These are phyloP conservation scores for Drosophila pallidifrons DNA, from an alignment of 1,140 invertebrate genomes.

Conservation along the genomic window DNA sequence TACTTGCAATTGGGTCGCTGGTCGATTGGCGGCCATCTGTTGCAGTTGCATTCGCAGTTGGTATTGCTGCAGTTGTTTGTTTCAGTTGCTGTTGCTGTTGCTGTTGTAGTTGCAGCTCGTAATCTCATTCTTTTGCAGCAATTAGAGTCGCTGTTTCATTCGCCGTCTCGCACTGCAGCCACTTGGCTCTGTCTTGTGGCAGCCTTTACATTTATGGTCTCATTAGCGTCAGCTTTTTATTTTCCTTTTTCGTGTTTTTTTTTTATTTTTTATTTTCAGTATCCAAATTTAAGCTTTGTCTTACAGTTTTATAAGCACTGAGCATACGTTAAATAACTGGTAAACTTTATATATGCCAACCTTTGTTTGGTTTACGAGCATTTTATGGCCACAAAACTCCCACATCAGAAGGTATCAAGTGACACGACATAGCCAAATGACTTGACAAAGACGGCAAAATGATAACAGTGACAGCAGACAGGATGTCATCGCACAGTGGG, in stretches of 20 bases:
- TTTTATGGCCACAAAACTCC: neutral
- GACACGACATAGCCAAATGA: slow-evolving; percentile 28
- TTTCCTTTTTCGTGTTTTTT: slow-evolving; percentile 20
- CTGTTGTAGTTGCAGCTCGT: slow-evolving; percentile 18
- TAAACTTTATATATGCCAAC: neutral
- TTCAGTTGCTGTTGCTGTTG: neutral
- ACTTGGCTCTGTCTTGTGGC: slow-evolving; percentile 43
- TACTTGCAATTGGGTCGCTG: slow-evolving; percentile 70
- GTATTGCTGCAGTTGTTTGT: neutral
- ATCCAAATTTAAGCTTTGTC: slow-evolving; percentile 13
- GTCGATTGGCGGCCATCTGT: slow-evolving; percentile 70
- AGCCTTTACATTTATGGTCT: slow-evolving; percentile 71
- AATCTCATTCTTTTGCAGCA: slow-evolving; percentile 78
- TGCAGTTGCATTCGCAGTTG: slow-evolving; percentile 66
- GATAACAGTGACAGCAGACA: slow-evolving; percentile 23
- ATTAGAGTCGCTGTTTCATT: slow-evolving; percentile 66
- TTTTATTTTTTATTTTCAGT: slow-evolving; percentile 31
- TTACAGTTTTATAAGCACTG: slow-evolving; percentile 46
- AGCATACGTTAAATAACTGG: neutral
- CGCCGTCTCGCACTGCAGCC: slow-evolving; percentile 46
- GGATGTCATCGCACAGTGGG: slow-evolving; percentile 34
- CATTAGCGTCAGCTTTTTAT: slow-evolving; percentile 74
- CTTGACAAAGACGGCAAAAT: slow-evolving; percentile 22
- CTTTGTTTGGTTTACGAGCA: slow-evolving; percentile 7
- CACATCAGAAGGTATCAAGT: slow-evolving; percentile 36